Conservation (phyloP, 2,888 invertebrate species). For the Macaria notata region DNA sequence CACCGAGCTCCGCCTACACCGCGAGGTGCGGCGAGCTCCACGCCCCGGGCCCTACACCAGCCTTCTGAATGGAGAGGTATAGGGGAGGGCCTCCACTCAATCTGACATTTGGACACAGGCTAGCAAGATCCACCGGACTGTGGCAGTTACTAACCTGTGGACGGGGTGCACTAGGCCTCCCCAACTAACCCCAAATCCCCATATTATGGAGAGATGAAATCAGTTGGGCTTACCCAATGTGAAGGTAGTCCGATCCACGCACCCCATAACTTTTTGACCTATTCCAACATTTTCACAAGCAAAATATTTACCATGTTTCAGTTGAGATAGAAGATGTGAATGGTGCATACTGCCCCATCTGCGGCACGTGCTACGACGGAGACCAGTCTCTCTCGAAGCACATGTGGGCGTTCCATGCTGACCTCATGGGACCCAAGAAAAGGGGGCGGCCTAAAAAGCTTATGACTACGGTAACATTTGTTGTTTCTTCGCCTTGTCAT, state of each 20-base stretch:
- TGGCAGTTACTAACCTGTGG: too few species aligned
- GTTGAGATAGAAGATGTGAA: slow-evolving; percentile 55
- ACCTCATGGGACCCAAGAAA: slow-evolving; percentile 73
- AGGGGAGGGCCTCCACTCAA: background rate
- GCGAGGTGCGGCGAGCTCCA: too few species aligned
- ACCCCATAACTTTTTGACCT: background rate
- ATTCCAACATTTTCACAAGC: background rate
- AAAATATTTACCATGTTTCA: slow-evolving; percentile 34
- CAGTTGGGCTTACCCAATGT: too few species aligned
- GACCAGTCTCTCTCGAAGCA: slow-evolving; percentile 61
- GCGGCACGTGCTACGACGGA: slow-evolving; percentile 57
- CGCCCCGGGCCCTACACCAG: too few species aligned
- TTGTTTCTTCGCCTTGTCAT: too few species aligned
- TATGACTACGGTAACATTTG: slow-evolving; percentile 54
- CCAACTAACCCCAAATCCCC: background rate
- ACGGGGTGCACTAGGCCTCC: too few species aligned
- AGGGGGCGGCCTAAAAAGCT: slow-evolving; percentile 69
- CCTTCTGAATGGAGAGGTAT: too few species aligned
- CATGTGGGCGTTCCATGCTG: slow-evolving; percentile 64
- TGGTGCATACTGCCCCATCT: slow-evolving; percentile 63
- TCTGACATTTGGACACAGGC: background rate
- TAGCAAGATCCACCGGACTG: too few species aligned
- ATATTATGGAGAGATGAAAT: background rate
- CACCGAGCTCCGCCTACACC: too few species aligned
- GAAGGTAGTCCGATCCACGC: too few species aligned